A percentile compares a stretch with the other conserved stretches of the same genome.
phyloP scores from a whole-genome alignment of 2,888 invertebrate species.

The Harmothoe impar region DNA sequence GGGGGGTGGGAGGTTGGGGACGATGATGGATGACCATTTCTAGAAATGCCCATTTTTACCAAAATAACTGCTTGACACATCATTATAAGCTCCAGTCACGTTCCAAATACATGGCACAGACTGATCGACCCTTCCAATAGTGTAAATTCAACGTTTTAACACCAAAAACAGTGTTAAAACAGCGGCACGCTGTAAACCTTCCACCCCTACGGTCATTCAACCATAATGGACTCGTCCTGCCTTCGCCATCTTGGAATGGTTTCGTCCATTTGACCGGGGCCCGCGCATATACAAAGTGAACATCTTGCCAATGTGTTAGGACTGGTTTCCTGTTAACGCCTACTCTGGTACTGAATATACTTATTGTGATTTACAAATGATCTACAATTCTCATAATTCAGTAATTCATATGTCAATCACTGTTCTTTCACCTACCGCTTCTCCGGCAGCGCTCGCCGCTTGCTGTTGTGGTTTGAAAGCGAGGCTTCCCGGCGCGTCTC shows the following conservation, averaged over 20 bases:
- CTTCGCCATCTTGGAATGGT: slow-evolving; percentile 61
- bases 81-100: too few species aligned
- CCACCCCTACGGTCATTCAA: background rate
- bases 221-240: slow-evolving; percentile 6
- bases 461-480: slow-evolving; percentile 60
- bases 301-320: too few species aligned
- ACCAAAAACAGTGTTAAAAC: background rate
- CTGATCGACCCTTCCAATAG: too few species aligned
- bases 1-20: slow-evolving; percentile 57
- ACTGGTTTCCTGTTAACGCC: too few species aligned
- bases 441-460: background rate
- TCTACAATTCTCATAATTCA: too few species aligned
- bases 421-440: slow-evolving; percentile 29
- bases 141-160: background rate
- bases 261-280: slow-evolving; percentile 1
- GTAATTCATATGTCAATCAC: too few species aligned
- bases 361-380: too few species aligned
- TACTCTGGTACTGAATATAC: too few species aligned
- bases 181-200: background rate
- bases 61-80: too few species aligned
- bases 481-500: background rate
- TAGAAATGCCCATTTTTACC: too few species aligned
- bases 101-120: too few species aligned
- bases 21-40: too few species aligned
- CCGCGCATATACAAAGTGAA: background rate